Conservation (phyloP, 2,113 vertebrate species). For the Notothenia coriiceps region DNA sequence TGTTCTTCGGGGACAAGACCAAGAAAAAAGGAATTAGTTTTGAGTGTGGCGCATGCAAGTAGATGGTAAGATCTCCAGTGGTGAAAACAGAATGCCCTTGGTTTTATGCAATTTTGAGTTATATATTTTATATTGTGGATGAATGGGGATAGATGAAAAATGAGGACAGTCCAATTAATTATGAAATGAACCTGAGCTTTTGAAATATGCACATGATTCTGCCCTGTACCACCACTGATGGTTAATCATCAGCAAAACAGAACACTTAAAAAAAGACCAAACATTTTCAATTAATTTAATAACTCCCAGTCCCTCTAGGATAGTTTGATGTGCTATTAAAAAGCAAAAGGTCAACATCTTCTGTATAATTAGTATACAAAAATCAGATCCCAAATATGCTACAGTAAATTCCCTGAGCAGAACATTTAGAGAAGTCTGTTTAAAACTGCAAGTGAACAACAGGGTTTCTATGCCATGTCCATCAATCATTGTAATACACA, state of each 20-base stretch:
- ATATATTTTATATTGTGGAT: slow-evolving; percentile 17
- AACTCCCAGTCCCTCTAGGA: neutral
- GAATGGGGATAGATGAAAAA: neutral
- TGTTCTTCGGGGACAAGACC: slow-evolving; percentile 55
- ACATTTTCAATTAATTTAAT: neutral
- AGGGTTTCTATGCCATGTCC: slow-evolving; percentile 4
- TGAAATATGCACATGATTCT: slow-evolving; percentile 26
- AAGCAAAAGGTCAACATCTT: slow-evolving; percentile 8
- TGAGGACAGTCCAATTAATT: slow-evolving; percentile 6
- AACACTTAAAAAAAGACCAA: neutral
- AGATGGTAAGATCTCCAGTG: neutral
- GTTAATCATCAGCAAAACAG: neutral
- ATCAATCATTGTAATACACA: slow-evolving; percentile 18
- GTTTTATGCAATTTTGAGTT: slow-evolving; percentile 42
- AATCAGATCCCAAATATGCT: slow-evolving; percentile 12
- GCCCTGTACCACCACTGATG: neutral
- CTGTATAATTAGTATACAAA: neutral
- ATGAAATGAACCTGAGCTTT: neutral
- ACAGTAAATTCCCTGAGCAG: slow-evolving; percentile 7
- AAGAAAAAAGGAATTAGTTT: slow-evolving; percentile 31
- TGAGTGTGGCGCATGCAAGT: neutral
- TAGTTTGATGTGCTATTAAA: neutral
- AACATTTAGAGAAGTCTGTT: neutral
- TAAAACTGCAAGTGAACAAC: slow-evolving; percentile 29
- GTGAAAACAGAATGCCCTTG: slow-evolving; percentile 32